phyloP scores from a whole-genome alignment of 2,113 vertebrate species.

The Ivindomyrus marchei region DNA sequence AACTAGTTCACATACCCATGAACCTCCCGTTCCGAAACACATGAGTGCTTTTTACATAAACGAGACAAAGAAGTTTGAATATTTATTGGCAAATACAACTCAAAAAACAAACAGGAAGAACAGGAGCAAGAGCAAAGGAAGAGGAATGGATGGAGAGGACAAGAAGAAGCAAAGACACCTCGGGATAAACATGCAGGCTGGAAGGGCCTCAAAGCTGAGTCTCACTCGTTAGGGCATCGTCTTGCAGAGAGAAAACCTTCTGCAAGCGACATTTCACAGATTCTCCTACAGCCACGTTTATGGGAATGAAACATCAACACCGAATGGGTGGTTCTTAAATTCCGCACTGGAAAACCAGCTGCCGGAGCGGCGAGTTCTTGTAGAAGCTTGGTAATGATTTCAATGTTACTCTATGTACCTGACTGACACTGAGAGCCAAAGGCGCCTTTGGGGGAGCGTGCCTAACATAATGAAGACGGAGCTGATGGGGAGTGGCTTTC shows the following conservation, averaged over 20 bases:
- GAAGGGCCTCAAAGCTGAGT: background rate
- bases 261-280: background rate
- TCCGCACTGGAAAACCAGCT: background rate
- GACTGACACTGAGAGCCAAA: background rate
- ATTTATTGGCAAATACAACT: constrained; percentile 65
- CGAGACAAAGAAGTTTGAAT: constrained; percentile 66
- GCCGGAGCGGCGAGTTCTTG: background rate
- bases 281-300: background rate
- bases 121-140: constrained; percentile 46
- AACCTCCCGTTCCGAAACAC: constrained; percentile 73
- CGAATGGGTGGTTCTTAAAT: background rate
- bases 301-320: background rate
- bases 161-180: constrained; percentile 37
- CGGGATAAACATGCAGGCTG: background rate
- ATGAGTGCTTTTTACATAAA: constrained; percentile 73
- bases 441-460: background rate
- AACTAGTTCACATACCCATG: constrained; percentile 68
- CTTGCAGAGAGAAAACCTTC: background rate
- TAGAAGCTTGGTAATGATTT: background rate
- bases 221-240: background rate
- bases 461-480: background rate
- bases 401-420: background rate
- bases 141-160: constrained; percentile 50
- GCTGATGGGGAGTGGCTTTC: background rate
- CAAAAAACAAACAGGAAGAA: constrained; percentile 36